Evolutionary conservation across 1,140 invertebrate species (phyloP), one percentile per base, ranked within the genome.

Genomic region (Cotesia glomerata): DNA sequence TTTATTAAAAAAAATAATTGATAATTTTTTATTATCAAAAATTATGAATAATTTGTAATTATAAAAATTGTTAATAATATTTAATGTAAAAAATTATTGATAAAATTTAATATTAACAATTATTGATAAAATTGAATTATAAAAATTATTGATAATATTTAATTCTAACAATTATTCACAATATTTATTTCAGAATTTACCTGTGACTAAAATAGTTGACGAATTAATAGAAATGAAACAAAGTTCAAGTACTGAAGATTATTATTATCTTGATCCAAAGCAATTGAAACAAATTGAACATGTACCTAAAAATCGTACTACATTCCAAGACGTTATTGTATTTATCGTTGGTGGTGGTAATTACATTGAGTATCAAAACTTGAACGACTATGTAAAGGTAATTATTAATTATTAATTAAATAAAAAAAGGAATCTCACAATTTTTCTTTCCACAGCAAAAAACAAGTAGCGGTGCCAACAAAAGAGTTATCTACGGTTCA

Each of bases 321-420:
- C 91, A 79, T 95, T 94, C 84, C 91, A 95, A 83, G 96, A 97
- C 82, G 95, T 96, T 11, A 93, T 98, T 77, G 97, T 99, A 7
- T 99, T 99, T 86, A 90, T 99, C 64, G 95, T 99, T 35, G 98
- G 98, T 65, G 98, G 98, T 71, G 98, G 98, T 36, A 99, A 98
- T 89, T 99, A 99, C 83, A 98, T 99, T 78, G 98, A 99, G 87
- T 99, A 99, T 85, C 97, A 99, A 85, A 99, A 99, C 90, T 89
- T 99, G 49, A 91, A 96, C 39, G 97, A 99, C 84, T 98, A 98
- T 85, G 94, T 93, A 13, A 98, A 96, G 89, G 91, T 93, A 86
- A 76, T 68, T 72, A 54, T 64, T 39, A 71, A 59, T 69, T 26
- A 69, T 72, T 52, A 36, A 65, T 69, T 45, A n/a, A 62, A 51